A percentile compares a stretch with the other conserved stretches of the same genome.
Conservation (phyloP, 2,113 vertebrate species). For the Actenoides lindsayi region DNA sequence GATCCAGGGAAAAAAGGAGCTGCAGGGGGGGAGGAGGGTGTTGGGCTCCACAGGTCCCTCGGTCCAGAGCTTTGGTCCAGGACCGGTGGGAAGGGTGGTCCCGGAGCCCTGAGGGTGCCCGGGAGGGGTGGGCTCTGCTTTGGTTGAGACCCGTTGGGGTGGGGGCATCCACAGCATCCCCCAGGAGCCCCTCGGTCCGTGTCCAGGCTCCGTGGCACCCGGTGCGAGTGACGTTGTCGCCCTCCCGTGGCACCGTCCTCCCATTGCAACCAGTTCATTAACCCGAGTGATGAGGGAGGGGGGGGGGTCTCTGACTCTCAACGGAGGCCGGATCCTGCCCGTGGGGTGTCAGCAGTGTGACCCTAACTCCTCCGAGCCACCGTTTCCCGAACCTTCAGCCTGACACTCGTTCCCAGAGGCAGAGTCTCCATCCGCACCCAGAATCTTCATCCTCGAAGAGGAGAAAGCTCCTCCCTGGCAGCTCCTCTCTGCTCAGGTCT, state of each 20-base stretch:
- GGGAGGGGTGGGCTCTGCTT: background rate
- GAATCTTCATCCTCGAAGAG: rapidly evolving
- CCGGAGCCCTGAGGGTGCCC: background rate
- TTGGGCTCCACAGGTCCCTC: background rate
- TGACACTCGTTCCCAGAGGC: rapidly evolving
- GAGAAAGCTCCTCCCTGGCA: background rate
- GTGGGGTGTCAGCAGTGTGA: background rate
- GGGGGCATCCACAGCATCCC: background rate
- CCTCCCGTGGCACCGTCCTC: background rate
- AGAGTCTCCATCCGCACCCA: rapidly evolving
- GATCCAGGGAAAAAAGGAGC: background rate
- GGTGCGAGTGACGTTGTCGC: background rate
- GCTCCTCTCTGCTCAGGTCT: too few species aligned
- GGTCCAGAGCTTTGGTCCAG: background rate
- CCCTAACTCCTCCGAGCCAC: background rate
- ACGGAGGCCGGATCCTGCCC: background rate
- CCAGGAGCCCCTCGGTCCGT: rapidly evolving
- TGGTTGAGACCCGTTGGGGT: background rate
- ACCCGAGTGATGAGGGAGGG: rapidly evolving
- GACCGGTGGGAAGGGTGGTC: background rate
- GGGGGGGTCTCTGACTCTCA: background rate
- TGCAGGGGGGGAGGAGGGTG: background rate
- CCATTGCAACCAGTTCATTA: background rate
- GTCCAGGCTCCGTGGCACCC: background rate
- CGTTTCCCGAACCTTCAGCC: too few species aligned